A percentile compares a stretch with the other conserved stretches of the same genome.
phyloP scores from a whole-genome alignment of 2,888 invertebrate genomes.

The Parapristionchus giblindavisi region DNA sequence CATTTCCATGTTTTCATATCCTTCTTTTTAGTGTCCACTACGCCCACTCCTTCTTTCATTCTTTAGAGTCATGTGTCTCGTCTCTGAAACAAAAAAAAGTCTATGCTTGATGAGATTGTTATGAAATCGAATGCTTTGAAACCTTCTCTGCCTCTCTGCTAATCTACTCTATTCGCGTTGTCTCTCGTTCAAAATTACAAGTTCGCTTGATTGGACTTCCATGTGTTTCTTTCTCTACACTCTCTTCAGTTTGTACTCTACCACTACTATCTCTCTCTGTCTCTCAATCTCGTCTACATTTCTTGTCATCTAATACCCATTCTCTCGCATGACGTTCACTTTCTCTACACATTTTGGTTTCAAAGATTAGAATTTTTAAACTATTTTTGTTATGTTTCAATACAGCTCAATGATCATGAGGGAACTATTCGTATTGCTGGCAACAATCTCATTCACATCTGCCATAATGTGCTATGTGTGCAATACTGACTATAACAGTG shows the following conservation, averaged over 20 bases:
- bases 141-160: too few relatives aligned
- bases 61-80: too few relatives aligned
- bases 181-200: too few relatives aligned
- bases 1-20: too few relatives aligned
- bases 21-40: too few relatives aligned
- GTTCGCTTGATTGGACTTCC: too few relatives aligned
- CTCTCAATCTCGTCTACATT: conserved; percentile 3
- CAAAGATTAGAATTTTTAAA: background rate
- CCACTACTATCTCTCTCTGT: background rate
- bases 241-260: background rate
- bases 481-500: conserved; percentile 4
- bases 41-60: too few relatives aligned
- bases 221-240: conserved; percentile 10
- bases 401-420: background rate
- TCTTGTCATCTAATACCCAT: background rate
- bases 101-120: too few relatives aligned
- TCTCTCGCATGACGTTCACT: background rate
- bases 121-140: too few relatives aligned
- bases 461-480: conserved; percentile 29
- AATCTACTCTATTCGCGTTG: too few relatives aligned
- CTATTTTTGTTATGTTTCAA: background rate
- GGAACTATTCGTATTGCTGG: conserved; percentile 19
- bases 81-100: too few relatives aligned
- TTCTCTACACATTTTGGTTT: background rate
- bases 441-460: background rate